Base-by-base conservation (phyloP, 2,113 vertebrate species). In the Cromileptes altivelis region DNA sequence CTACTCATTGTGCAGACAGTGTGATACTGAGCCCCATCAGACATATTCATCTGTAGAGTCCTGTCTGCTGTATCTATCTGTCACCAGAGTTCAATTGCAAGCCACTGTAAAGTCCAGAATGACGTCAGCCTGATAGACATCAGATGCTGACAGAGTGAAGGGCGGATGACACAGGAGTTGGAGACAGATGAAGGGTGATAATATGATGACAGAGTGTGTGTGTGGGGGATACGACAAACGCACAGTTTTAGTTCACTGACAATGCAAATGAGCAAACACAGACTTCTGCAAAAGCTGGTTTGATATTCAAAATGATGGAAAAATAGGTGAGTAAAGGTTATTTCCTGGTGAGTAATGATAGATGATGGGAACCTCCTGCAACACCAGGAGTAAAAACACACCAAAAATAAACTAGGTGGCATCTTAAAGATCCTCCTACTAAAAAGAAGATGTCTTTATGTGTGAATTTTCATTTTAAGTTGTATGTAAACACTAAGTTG, bases 81-180 rank as follows among this genome's bases (percentile, higher is more conserved):
- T 78, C 56, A 52, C 49, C 50, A 55, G 19, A 45, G 58, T 70
- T 67, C 50, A 69, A 60, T 55, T 55, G 9, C 12, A 68, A 75
- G 52, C 52, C 42, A 19, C 67, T 71, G 56, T 37, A 45, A 68
- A 23, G 56, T 45, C 53, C 57, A 69, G 64, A 60, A 23, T 63
- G 75, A 79, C 10, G 74, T 79, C 70, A 81, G 58, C 45, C 78
- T 55, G 85, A 92, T 69, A 82, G 60, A 75, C 53, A 86, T 91
- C 84, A 64, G 75, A 68, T 42, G 69, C 52, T 70, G 82, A 84
- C 57, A 70, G 64, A 80, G 49, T 18, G 62, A 71, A 27, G 25
- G 55, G 11, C 6, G 49, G 70, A 68, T 25, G 64, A 79, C 42
- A 60, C 12, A 23, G 37, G 30, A 76, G 55, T 50, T 0, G 3